phyloP scores from a whole-genome alignment of 2,888 invertebrate species.

The Drosophila sordidula region DNA sequence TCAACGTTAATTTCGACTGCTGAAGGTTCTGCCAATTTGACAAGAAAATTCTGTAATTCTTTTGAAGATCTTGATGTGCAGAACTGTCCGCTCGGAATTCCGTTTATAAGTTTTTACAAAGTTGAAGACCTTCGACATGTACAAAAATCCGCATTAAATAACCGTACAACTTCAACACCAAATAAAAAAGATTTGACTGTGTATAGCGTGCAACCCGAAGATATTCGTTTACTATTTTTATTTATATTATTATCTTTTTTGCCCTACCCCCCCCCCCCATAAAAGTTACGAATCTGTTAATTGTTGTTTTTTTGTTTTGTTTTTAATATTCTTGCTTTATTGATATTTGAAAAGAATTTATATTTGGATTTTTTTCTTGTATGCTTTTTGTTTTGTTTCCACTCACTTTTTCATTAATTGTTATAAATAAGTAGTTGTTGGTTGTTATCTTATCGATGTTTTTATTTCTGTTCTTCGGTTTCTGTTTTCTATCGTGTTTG shows the following conservation, averaged over 20 bases:
- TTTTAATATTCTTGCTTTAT: constrained; percentile 74
- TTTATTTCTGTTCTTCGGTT: constrained; percentile 31
- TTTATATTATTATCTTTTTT: background rate
- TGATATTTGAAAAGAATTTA: constrained; percentile 82
- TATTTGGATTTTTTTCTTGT: constrained; percentile 69
- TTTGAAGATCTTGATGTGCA: no score
- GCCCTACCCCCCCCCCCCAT: no score
- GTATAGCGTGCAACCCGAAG: background rate
- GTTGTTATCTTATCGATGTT: constrained; percentile 51
- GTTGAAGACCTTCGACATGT: no score
- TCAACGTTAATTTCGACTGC: no score
- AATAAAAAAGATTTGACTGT: no score
- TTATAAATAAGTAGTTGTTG: constrained; percentile 57
- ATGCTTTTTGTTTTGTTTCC: constrained; percentile 48
- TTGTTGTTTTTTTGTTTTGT: constrained; percentile 27
- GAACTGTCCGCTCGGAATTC: no score
- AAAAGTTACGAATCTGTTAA: background rate
- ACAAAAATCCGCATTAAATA: no score
- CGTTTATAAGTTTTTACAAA: no score
- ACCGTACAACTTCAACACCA: no score
- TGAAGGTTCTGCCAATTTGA: no score
- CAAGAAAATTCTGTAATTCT: no score
- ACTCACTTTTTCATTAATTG: constrained; percentile 55
- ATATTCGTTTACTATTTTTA: background rate
- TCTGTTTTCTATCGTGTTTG: constrained; percentile 35